phyloP scores from a whole-genome alignment of 2,888 invertebrate species.

The Dryadula phaetusa region DNA sequence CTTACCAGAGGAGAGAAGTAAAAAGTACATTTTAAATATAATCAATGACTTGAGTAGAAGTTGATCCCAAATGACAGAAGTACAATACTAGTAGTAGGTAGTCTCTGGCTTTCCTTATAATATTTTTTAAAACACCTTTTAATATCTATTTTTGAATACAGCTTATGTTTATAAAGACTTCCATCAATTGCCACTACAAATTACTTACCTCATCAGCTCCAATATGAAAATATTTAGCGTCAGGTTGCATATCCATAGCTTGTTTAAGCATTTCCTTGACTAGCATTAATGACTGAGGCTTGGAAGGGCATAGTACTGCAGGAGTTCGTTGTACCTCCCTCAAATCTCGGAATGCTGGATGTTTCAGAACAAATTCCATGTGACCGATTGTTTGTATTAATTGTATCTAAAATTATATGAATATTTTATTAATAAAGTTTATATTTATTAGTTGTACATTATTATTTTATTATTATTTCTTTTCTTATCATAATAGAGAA shows the following conservation, averaged over 20 bases:
- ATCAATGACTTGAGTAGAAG: no score
- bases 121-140: no score
- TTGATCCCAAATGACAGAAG: no score
- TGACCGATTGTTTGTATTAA: constrained; percentile 95
- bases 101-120: no score
- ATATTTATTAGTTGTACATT: background rate
- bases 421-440: background rate
- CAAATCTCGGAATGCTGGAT: constrained; percentile 86
- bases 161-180: no score
- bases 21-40: no score
- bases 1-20: no score
- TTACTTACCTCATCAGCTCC: constrained; percentile 89
- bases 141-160: no score
- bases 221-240: constrained; percentile 89
- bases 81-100: no score
- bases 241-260: constrained; percentile 86
- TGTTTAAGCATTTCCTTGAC: constrained; percentile 87
- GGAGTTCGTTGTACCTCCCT: constrained; percentile 87
- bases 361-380: constrained; percentile 92
- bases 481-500: no score
- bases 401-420: constrained; percentile 79
- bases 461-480: no score
- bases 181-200: no score
- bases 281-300: constrained; percentile 64
- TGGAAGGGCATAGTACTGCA: constrained; percentile 89